Evolutionary conservation across 2,888 invertebrate genomes (phyloP), one percentile per base, ranked within the genome.

Genomic region (Perizoma flavofasciatum): DNA sequence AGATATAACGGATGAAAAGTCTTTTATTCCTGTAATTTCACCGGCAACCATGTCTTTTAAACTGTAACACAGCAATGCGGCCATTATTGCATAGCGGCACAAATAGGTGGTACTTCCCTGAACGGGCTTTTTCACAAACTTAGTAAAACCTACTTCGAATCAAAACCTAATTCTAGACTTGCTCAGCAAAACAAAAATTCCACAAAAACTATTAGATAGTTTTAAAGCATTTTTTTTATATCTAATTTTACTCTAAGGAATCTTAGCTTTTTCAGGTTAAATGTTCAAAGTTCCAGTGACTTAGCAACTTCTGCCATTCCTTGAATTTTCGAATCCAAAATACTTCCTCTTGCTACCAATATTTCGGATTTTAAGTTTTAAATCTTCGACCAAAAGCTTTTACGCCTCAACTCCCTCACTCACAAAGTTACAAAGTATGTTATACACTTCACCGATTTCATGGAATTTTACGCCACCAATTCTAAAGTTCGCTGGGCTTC

Each of bases 391-490:
- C 53, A 49, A 62, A 60, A 56, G 55, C 59, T 64, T 63, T 66
- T 60, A 61, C 66, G 53, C 55, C 47, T 54, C 50, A 59, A 61
- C 55, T 59, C 49, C 22, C 41, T 53, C 51, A 54, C 59, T 59
- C 60, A 47, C 50, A 46, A 58, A 64, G 59, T 51, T 57, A 52
- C 59, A 54, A 65, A 65, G 52, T 59, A 63, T 59, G 52, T 63
- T 63, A 61, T 49, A 58, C 63, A 63, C 60, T 63, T 63, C 65
- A 63, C 50, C 58, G 48, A 47, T 56, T 61, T 48, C 45, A 45
- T 53, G 48, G 50, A 54, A 60, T 63, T 67, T 65, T 60, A 63
- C 61, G 53, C 55, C 59, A 49, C 47, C 56, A 62, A 63, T 59
- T 63, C 59, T 33, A 45, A 61, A 51, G 52, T 48, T 52, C 22